Evolutionary conservation across 2,888 invertebrate genomes (phyloP).

Genomic region (Coecobrya sp.): DNA sequence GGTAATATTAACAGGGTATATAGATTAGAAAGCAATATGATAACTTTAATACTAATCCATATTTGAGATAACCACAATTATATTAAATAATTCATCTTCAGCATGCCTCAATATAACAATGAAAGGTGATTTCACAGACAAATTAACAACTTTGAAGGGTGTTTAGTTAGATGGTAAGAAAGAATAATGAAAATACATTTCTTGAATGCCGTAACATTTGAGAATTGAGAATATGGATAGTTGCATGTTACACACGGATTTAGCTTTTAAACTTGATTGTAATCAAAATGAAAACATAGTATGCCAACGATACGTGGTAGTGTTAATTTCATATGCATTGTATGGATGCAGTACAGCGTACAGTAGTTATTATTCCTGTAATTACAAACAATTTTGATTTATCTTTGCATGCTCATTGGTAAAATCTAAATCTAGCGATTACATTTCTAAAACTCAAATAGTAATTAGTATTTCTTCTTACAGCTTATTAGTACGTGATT

Average conservation of each 20-base stretch:
- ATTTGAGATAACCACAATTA: constrained; percentile 13
- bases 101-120: not conserved
- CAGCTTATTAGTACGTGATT: not conserved
- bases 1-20: not conserved
- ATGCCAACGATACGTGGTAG: too few species aligned
- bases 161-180: too few species aligned
- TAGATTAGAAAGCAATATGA: constrained; percentile 73
- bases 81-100: not conserved
- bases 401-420: not conserved
- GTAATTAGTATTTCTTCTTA: not conserved
- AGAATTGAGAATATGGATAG: too few species aligned
- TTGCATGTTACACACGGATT: too few species aligned
- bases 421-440: not conserved
- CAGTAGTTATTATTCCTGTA: not conserved
- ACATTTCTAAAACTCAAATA: not conserved
- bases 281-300: too few species aligned
- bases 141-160: not conserved
- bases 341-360: not conserved
- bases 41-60: constrained; percentile 49
- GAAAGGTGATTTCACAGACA: too few species aligned
- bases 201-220: too few species aligned
- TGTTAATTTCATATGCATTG: not conserved
- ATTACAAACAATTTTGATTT: not conserved
- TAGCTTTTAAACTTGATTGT: too few species aligned
- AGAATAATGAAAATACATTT: too few species aligned